These are phyloP conservation scores for Tetranychus piercei DNA, from an alignment of 2,888 invertebrate genomes.

Conservation along the genomic window DNA sequence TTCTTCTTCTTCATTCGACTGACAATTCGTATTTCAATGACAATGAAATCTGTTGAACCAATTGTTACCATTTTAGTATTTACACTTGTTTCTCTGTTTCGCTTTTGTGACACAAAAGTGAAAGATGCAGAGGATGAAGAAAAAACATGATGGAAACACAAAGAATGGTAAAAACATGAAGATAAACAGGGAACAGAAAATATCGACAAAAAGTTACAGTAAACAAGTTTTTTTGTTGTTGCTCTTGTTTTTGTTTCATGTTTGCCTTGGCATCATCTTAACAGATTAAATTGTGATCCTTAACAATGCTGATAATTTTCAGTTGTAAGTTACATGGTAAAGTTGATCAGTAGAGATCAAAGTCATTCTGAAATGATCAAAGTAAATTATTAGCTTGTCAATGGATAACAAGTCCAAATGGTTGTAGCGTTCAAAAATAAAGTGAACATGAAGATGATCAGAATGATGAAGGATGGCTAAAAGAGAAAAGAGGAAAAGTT, in stretches of 20 bases:
- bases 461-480: not conserved
- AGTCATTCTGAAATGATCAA: not conserved
- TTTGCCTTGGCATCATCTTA: not conserved
- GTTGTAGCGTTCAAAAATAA: not conserved
- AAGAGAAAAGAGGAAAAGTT: not conserved
- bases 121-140: not conserved
- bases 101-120: not conserved
- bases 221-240: not conserved
- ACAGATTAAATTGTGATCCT: not conserved
- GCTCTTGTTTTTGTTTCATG: not conserved
- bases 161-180: not conserved
- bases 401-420: not conserved
- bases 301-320: not conserved
- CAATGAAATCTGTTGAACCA: slow-evolving; percentile 1
- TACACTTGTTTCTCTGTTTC: not conserved
- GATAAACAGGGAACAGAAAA: not conserved
- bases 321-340: not conserved
- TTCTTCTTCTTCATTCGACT: too few relatives aligned
- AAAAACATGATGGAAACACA: not conserved
- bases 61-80: not conserved
- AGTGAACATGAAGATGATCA: not conserved
- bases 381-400: not conserved
- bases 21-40: not conserved
- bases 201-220: not conserved
- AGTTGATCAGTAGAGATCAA: not conserved